Evolutionary conservation across 1,140 invertebrate genomes (phyloP).

Genomic region (Phocides pigmalion): DNA sequence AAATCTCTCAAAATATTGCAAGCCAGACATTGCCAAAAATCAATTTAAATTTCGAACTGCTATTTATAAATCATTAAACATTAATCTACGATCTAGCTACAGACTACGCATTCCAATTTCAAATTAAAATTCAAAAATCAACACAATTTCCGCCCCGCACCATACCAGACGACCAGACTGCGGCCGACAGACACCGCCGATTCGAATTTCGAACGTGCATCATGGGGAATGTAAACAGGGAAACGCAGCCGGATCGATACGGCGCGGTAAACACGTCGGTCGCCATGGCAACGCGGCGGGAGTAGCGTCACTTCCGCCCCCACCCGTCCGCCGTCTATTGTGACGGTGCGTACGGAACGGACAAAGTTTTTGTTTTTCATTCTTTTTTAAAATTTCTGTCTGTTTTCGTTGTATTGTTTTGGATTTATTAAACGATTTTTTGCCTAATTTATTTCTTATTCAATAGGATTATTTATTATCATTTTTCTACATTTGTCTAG

Average conservation of each 20-base stretch:
- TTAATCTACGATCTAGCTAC: background rate
- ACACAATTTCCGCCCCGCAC: background rate
- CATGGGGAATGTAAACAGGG: conserved; percentile 67
- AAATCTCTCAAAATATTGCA: too few species aligned
- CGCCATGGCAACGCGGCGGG: conserved; percentile 68
- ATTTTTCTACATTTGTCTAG: too few species aligned
- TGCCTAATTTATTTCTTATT: too few species aligned
- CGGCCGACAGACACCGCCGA: conserved; percentile 17
- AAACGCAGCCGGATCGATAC: conserved; percentile 68
- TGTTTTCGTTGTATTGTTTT: too few species aligned
- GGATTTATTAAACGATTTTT: too few species aligned
- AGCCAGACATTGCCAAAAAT: too few species aligned
- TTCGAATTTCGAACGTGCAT: conserved; percentile 50
- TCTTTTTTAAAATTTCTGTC: too few species aligned
- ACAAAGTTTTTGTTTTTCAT: background rate
- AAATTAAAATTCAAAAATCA: conserved; percentile 4
- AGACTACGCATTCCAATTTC: background rate
- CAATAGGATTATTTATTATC: too few species aligned
- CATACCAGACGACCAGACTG: conserved; percentile 3
- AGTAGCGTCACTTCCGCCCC: conserved; percentile 60
- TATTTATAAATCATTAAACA: background rate
- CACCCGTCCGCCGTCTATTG: conserved; percentile 40
- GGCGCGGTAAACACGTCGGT: conserved; percentile 79
- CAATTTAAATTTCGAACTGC: too few species aligned
- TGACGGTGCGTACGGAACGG: conserved; percentile 30